Conservation (phyloP, 2,113 vertebrate species). For the Zosterops lateralis region DNA sequence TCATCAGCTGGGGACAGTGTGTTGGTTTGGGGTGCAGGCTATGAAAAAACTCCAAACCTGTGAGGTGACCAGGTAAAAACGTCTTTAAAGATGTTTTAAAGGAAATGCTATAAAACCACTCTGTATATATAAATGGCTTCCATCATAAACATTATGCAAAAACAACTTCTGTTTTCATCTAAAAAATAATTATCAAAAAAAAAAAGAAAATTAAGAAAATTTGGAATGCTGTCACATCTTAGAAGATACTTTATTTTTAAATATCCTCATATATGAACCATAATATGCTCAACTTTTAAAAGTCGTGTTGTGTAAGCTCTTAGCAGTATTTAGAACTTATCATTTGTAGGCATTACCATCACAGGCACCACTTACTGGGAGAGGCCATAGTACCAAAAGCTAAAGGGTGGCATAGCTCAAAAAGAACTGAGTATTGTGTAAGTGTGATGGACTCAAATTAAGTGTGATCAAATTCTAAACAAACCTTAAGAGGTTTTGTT, state of each 20-base stretch:
- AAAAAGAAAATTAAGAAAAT: neutral
- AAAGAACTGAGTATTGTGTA: neutral
- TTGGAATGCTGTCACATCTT: neutral
- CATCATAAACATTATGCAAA: neutral
- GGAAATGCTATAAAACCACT: neutral
- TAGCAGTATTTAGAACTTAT: neutral
- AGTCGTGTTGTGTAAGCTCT: neutral
- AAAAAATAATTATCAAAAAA: neutral
- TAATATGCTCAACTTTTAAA: neutral
- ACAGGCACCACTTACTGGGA: neutral
- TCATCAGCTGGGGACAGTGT: neutral
- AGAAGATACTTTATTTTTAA: neutral
- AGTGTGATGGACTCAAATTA: neutral
- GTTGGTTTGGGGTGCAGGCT: neutral
- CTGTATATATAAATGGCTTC: neutral
- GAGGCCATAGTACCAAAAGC: neutral
- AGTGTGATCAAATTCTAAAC: neutral
- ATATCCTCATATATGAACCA: neutral
- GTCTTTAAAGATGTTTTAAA: neutral
- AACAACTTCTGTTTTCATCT: neutral
- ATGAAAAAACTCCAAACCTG: neutral
- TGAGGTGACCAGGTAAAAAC: rapidly evolving
- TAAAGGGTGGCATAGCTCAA: neutral
- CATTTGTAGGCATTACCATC: neutral
- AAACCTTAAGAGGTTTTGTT: neutral